Percentiles rank a stretch among this genome's conserved stretches.
Conservation (phyloP, 2,888 invertebrate genomes). For the Nemotelus nigrinus region DNA sequence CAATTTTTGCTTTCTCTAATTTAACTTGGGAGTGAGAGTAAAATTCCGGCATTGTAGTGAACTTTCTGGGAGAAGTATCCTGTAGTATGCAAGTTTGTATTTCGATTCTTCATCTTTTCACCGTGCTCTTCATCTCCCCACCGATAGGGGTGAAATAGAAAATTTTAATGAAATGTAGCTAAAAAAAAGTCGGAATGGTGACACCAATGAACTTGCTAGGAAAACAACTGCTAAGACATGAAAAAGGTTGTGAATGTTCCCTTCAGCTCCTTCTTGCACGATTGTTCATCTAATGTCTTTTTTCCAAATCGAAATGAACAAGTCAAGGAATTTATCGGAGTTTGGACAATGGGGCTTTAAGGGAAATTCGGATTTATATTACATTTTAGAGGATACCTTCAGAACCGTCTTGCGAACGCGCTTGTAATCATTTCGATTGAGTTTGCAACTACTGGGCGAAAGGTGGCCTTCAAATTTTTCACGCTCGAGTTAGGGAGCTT, state of each 20-base stretch:
- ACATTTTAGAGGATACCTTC: constrained; percentile 26
- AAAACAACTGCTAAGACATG: constrained; percentile 25
- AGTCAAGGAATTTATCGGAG: neutral
- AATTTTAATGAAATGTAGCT: constrained; percentile 24
- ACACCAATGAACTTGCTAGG: neutral
- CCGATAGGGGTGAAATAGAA: neutral
- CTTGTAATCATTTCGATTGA: constrained; percentile 23
- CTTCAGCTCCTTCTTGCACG: neutral
- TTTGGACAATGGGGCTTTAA: neutral
- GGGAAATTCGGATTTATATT: constrained; percentile 40
- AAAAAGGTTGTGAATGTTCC: constrained; percentile 34
- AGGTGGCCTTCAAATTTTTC: neutral
- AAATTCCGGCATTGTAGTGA: constrained; percentile 12
- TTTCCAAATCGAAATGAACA: neutral
- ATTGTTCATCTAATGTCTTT: constrained; percentile 2
- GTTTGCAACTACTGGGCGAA: constrained; percentile 10
- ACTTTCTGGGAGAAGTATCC: constrained; percentile 24
- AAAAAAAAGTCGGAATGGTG: neutral
- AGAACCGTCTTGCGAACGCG: neutral
- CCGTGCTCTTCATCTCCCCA: neutral
- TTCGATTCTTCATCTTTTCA: constrained; percentile 18
- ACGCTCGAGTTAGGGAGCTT: too few relatives aligned
- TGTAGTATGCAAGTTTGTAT: constrained; percentile 7
- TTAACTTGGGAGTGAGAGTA: constrained; percentile 36
- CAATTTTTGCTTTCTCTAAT: constrained; percentile 46